phyloP scores from a whole-genome alignment of 1,140 invertebrate genomes.

The Prorops nasuta region DNA sequence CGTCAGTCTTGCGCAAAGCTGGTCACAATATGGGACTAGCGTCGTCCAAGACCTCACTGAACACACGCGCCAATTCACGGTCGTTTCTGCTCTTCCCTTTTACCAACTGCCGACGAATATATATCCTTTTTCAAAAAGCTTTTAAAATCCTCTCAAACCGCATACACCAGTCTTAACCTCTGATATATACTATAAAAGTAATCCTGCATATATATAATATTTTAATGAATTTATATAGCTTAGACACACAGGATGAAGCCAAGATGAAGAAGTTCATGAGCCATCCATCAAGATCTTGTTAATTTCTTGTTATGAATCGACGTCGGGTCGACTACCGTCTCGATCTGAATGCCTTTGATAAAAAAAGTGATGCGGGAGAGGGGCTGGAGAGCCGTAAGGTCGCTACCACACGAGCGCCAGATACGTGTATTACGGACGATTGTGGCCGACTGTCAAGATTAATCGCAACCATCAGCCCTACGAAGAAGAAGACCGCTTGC shows the following conservation, averaged over 20 bases:
- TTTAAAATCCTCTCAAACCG: too few species aligned
- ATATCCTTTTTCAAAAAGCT: too few species aligned
- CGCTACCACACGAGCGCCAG: slow-evolving; percentile 5
- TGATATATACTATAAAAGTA: too few species aligned
- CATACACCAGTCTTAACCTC: too few species aligned
- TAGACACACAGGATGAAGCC: too few species aligned
- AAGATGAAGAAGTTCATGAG: too few species aligned
- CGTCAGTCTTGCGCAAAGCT: too few species aligned
- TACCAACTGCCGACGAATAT: too few species aligned
- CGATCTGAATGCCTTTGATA: slow-evolving; percentile 27
- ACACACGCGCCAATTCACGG: background rate
- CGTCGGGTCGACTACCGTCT: slow-evolving; percentile 15
- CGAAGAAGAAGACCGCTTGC: slow-evolving; percentile 4
- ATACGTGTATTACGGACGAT: slow-evolving; percentile 24
- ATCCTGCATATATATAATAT: too few species aligned
- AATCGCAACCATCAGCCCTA: slow-evolving; percentile 22
- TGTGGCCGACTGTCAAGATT: slow-evolving; percentile 23
- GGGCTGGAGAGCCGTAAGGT: background rate
- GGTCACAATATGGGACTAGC: too few species aligned
- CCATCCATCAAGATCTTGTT: slow-evolving; percentile 21
- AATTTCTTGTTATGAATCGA: slow-evolving; percentile 25
- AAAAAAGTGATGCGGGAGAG: slow-evolving; percentile 14
- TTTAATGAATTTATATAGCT: too few species aligned
- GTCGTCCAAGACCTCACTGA: too few species aligned
- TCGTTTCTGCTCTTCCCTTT: background rate